Base-by-base conservation (phyloP, 1,140 invertebrate species). In the Drosophila santomea region DNA sequence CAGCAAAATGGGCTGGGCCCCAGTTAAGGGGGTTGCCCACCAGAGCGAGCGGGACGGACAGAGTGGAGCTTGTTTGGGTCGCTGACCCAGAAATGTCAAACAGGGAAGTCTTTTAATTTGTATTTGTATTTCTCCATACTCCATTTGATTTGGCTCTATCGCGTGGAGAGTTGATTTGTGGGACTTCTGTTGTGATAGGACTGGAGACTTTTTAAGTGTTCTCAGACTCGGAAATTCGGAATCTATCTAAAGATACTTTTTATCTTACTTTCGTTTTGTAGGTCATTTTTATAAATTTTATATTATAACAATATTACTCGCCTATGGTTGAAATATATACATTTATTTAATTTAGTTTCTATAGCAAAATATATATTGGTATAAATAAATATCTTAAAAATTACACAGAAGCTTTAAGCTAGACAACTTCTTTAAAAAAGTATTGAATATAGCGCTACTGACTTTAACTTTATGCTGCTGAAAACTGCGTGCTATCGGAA, bases 11-110 rank as follows among this genome's bases (percentile, higher is more conserved):
- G 76, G 67, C 67, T 73, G 74, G 77, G 69, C 64, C 17, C 50
- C 55, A 69, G 41, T 58, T 67, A 52, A 67, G 28, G 44, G 39
- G 52, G 43, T 44, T 45, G 38, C 17, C 23, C 6, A 32, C 14
- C 7, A 23, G 50, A 35, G 56, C 15, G 23, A 50, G 44, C 51
- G 35, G 43, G 39, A 52, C 62, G 48, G 80, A 41, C 3, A 44
- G 56, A 4, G 35, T 35, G 78, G 48, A 60, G 67, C 82, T 86
- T 45, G 76, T 66, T 77, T 91, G 89, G 90, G 90, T 91, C 90
- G 81, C 89, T 91, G 90, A 91, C 90, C 90, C 90, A 91, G 90
- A 91, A 91, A 91, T 91, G 90, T 91, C 90, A 91, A 71, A 91
- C 62, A 74, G 79, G 79, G 77, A 91, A 91, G 76, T 91, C 79